phyloP scores from a whole-genome alignment of 2,797 vertebrate genomes.

The Pogonophryne albipinna region DNA sequence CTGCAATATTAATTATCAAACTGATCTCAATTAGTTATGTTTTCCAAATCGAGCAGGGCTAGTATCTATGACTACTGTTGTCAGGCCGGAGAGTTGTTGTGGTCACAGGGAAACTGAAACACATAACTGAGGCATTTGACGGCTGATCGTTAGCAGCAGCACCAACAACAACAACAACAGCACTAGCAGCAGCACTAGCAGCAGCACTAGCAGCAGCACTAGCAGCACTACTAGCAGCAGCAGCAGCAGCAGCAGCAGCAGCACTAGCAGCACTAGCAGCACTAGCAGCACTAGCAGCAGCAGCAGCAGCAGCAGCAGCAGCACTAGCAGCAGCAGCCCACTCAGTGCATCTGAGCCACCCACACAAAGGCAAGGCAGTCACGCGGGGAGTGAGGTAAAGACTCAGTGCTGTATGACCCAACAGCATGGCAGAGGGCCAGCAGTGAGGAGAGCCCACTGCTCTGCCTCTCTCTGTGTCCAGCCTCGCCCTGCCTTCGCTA shows the following conservation, averaged over 20 bases:
- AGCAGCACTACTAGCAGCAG: conserved; percentile 11
- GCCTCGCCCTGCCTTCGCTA: conserved; percentile 78
- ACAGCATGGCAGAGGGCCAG: conserved; percentile 80
- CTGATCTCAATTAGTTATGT: too few species aligned
- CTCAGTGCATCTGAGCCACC: conserved; percentile 80
- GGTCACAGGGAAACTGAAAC: conserved; percentile 70
- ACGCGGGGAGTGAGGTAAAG: conserved; percentile 83
- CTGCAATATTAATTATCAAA: too few species aligned
- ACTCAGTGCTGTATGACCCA: conserved; percentile 83
- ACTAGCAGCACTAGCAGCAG: not conserved
- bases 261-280: too few species aligned
- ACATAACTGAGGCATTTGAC: conserved; percentile 77
- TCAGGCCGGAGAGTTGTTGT: conserved; percentile 68
- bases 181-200: too few species aligned
- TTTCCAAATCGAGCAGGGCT: too few species aligned
- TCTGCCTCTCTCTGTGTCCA: conserved; percentile 80
- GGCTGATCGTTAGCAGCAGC: conserved; percentile 73
- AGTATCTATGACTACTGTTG: conserved; percentile 72
- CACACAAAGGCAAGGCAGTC: conserved; percentile 85
- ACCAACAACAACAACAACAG: conserved; percentile 17
- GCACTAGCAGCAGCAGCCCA: conserved; percentile 66
- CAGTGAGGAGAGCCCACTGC: conserved; percentile 82
- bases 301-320: conserved; percentile 38
- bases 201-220: too few species aligned
- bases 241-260: not conserved